Evolutionary conservation across 2,888 invertebrate genomes (phyloP), one percentile per base, ranked within the genome.

Genomic region (Ormyrus rosae): DNA sequence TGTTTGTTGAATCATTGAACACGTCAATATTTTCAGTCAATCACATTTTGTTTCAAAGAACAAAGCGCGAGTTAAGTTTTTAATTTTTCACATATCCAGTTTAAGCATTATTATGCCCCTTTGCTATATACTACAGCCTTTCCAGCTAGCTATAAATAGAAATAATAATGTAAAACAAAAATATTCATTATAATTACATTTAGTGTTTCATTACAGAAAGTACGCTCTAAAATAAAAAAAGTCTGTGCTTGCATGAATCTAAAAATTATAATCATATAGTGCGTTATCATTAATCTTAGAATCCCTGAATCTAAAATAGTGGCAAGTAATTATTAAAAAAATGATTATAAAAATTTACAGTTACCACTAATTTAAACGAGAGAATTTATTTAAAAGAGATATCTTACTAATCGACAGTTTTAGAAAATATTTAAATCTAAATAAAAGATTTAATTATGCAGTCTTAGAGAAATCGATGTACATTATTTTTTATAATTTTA

Each of bases 21-120:
- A 81, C 81, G 68, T 76, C 46, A 78, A 79, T 76, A 34, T 69
- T 72, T 76, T 80, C 81, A 80, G 82, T 82, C 82, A 80, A 77
- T 72, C 69, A 73, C 69, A 82, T 77, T 81, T 77, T 60, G 77
- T 78, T 78, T 51, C 56, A 46, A 73, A 4, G 56, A 80, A 80
- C 79, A 80, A 80, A 80, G 69, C 60, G 72, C 73, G 73, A 77
- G 55, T 34, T 34, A 70, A 73, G 45, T 65, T 7, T 78, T 56
- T 50, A 68, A 70, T 60, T 65, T 69, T 67, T 71, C 50, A 72
- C 19, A 34, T 68, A 76, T 75, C 72, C 71, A 75, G 64, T 76
- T 34, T 34, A 75, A 79, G 72, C 56, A 70, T 72, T 34, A 79
- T 79, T 79, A 76, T 76, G 72, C 71, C 56, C 7, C 63, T 73